phyloP scores from a whole-genome alignment of 2,113 vertebrate genomes.

The Cyprinus carpio region DNA sequence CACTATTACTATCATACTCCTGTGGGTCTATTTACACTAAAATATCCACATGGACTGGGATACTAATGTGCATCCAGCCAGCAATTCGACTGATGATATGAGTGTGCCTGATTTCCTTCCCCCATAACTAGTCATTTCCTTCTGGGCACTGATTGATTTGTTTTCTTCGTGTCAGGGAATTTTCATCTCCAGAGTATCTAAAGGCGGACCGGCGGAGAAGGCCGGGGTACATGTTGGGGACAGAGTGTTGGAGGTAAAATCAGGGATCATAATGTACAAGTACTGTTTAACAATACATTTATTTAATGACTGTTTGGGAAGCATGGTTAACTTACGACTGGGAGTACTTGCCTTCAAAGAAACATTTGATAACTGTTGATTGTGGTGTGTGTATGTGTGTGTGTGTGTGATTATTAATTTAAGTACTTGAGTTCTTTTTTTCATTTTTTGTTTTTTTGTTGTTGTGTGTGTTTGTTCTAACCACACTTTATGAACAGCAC shows the following conservation, averaged over 20 bases:
- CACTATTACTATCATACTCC: background rate
- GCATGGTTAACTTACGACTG: background rate
- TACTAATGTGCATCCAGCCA: background rate
- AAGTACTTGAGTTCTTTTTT: too few relatives aligned
- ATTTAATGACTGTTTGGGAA: background rate
- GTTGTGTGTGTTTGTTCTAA: too few relatives aligned
- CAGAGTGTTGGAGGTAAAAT: slow-evolving; percentile 73
- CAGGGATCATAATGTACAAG: background rate
- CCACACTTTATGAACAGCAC: too few relatives aligned
- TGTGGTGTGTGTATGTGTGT: background rate
- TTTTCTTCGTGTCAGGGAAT: slow-evolving; percentile 67
- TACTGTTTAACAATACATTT: background rate
- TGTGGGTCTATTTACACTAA: background rate
- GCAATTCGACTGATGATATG: background rate
- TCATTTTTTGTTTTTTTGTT: too few relatives aligned
- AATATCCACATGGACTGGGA: background rate
- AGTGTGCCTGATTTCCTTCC: background rate
- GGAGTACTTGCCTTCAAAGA: background rate
- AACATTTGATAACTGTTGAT: background rate
- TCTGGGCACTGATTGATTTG: background rate
- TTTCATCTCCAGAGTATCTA: slow-evolving; percentile 74
- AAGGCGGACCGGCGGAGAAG: slow-evolving; percentile 75
- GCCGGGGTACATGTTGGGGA: slow-evolving; percentile 74
- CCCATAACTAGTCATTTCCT: background rate
- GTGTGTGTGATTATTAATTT: too few relatives aligned